phyloP scores from a whole-genome alignment of 2,113 vertebrate species.

The Rhagologus leucostigma region DNA sequence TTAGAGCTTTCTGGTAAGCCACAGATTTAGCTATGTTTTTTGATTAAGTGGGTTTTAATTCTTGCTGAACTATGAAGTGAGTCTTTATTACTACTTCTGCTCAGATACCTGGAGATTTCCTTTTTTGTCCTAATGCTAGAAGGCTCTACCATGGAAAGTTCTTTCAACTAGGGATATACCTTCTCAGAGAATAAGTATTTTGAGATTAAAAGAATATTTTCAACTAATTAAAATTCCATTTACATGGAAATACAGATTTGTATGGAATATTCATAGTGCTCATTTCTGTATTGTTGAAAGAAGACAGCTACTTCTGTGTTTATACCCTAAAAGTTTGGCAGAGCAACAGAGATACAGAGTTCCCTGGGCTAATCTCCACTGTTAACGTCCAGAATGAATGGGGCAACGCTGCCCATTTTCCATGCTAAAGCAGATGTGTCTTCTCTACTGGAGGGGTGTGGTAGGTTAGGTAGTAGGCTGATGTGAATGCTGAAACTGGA shows the following conservation, averaged over 20 bases:
- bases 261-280: not conserved
- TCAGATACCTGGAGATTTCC: not conserved
- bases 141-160: not conserved
- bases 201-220: not conserved
- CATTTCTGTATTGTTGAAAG: not conserved
- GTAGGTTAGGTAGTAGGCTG: not conserved
- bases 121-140: not conserved
- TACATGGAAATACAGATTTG: not conserved
- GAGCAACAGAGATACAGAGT: not conserved
- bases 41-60: conserved; percentile 57
- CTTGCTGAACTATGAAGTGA: conserved; percentile 26
- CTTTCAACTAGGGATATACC: not conserved
- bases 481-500: not conserved
- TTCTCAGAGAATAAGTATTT: not conserved
- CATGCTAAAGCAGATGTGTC: not conserved
- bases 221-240: not conserved
- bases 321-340: not conserved
- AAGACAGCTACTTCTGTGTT: not conserved
- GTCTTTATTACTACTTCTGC: conserved; percentile 10
- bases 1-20: conserved; percentile 57
- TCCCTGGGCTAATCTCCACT: fast-evolving
- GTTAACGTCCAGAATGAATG: fast-evolving
- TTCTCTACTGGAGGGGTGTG: not conserved
- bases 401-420: not conserved
- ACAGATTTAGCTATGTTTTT: conserved; percentile 37